Evolutionary conservation across 2,888 invertebrate genomes (phyloP).

Genomic region (Onchidella celtica): DNA sequence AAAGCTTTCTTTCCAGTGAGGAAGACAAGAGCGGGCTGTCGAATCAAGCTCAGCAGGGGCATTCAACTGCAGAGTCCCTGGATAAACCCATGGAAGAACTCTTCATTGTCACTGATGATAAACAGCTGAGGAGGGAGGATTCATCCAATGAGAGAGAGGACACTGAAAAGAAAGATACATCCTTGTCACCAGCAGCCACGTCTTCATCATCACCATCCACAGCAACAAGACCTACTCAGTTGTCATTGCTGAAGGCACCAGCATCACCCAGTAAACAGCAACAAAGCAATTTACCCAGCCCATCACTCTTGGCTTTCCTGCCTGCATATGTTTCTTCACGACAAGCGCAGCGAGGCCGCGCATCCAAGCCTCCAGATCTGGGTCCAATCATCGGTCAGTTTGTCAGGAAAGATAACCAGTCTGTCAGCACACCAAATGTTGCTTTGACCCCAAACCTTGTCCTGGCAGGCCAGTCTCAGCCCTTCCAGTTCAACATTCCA

Average conservation of each 20-base stretch:
- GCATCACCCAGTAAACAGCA: constrained; percentile 24
- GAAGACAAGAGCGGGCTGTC: too few species aligned
- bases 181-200: constrained; percentile 1
- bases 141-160: background rate
- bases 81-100: constrained; percentile 33
- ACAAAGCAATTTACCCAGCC: constrained; percentile 50
- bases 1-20: too few species aligned
- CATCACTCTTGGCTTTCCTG: constrained; percentile 55
- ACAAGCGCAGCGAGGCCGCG: constrained; percentile 35
- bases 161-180: background rate
- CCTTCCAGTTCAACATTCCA: constrained; percentile 74
- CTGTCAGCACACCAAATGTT: constrained; percentile 8
- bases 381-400: constrained; percentile 73
- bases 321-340: constrained; percentile 55
- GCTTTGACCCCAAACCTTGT: constrained; percentile 43
- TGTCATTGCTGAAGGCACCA: constrained; percentile 42
- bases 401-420: constrained; percentile 54
- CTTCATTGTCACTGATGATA: constrained; percentile 33
- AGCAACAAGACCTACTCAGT: constrained; percentile 46
- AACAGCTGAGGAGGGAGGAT: background rate
- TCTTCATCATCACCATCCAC: background rate
- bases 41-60: background rate
- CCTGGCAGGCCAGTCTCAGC: constrained; percentile 51
- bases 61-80: too few species aligned
- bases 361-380: constrained; percentile 45